Evolutionary conservation across 2,888 invertebrate species (phyloP).

Genomic region (Strigamia maritima): DNA sequence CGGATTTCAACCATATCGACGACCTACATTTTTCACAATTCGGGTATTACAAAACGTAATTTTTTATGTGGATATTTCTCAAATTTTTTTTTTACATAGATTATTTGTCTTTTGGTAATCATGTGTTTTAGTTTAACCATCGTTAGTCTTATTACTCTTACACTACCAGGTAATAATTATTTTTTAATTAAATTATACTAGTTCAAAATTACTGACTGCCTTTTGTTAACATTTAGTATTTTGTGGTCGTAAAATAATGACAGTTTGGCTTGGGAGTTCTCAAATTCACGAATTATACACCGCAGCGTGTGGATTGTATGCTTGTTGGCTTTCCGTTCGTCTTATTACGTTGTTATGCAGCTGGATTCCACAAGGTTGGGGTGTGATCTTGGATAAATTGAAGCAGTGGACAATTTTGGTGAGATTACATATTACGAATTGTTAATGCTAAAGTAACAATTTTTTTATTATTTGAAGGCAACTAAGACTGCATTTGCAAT

Average conservation of each 20-base stretch:
- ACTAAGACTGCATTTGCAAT: slow-evolving; percentile 69
- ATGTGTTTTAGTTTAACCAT: slow-evolving; percentile 81
- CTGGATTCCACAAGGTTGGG: slow-evolving; percentile 85
- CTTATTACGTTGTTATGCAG: slow-evolving; percentile 75
- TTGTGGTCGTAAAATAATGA: slow-evolving; percentile 83
- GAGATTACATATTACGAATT: slow-evolving; percentile 42
- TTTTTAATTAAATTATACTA: background rate
- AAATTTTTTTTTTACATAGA: slow-evolving; percentile 47
- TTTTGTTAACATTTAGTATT: slow-evolving; percentile 60
- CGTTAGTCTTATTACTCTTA: slow-evolving; percentile 77
- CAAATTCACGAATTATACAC: slow-evolving; percentile 92
- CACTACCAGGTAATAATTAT: slow-evolving; percentile 65
- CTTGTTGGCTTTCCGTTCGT: slow-evolving; percentile 88
- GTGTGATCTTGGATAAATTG: slow-evolving; percentile 54
- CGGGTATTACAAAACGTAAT: background rate
- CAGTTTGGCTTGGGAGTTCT: slow-evolving; percentile 71
- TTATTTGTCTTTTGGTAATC: slow-evolving; percentile 62
- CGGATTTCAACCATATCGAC: slow-evolving; percentile 41
- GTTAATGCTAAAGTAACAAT: slow-evolving; percentile 44
- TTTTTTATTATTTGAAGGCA: slow-evolving; percentile 53
- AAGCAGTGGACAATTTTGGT: slow-evolving; percentile 52
- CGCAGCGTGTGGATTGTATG: slow-evolving; percentile 88
- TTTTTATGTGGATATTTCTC: background rate
- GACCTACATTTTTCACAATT: slow-evolving; percentile 40
- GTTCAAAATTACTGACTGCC: too few species aligned